Evolutionary conservation across 2,797 vertebrate genomes (phyloP).

Genomic region (Pyrocephalus nanus): DNA sequence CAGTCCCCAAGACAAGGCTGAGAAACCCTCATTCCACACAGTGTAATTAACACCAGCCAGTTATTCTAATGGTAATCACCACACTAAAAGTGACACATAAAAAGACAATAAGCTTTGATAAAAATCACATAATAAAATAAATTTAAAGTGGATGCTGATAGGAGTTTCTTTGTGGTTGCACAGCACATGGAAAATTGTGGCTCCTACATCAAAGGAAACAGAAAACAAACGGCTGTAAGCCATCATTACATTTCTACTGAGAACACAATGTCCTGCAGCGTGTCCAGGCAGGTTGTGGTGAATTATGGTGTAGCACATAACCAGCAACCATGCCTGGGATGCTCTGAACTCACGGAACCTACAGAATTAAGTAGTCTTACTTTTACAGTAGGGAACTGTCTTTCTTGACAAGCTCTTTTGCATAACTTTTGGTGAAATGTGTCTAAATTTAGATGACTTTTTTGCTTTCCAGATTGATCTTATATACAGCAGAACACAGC

Average conservation of each 20-base stretch:
- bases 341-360: not conserved
- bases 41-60: not conserved
- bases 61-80: conserved; percentile 5
- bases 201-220: not conserved
- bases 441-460: not conserved
- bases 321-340: not conserved
- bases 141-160: not conserved
- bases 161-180: not conserved
- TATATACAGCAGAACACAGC: not conserved
- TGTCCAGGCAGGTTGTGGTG: not conserved
- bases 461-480: not conserved
- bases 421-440: not conserved
- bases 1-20: not conserved
- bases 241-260: rapidly evolving
- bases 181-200: not conserved
- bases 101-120: not conserved
- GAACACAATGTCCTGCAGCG: not conserved
- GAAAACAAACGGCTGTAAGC: not conserved
- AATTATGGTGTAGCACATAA: not conserved
- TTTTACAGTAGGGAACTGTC: not conserved
- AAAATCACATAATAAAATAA: conserved; percentile 4
- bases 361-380: not conserved
- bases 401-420: not conserved
- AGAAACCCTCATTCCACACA: not conserved
- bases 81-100: not conserved